A percentile compares a stretch with the other conserved stretches of the same genome.
Conservation (phyloP, 2,888 invertebrate genomes). For the Digitonthophagus gazella region DNA sequence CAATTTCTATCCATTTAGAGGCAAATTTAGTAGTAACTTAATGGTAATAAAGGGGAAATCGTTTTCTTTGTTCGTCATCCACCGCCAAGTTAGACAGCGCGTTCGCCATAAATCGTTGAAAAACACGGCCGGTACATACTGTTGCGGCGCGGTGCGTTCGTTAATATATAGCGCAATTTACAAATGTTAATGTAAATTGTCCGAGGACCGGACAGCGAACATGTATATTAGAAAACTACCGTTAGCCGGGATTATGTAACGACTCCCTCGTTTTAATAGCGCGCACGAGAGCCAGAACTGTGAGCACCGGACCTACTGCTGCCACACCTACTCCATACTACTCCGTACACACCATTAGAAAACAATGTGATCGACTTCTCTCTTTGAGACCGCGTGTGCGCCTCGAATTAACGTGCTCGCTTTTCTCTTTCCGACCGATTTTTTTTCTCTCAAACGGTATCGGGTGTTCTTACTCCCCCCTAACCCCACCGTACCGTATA, state of each 20-base stretch:
- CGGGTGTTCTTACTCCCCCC: background rate
- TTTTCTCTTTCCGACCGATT: background rate
- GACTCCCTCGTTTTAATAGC: constrained; percentile 13
- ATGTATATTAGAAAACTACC: constrained; percentile 18
- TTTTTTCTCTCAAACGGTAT: background rate
- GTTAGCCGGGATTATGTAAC: constrained; percentile 12
- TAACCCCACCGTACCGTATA: background rate
- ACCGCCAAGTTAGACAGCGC: no score
- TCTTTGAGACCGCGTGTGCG: background rate
- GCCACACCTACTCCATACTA: background rate
- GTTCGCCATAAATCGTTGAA: no score
- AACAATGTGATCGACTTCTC: constrained; percentile 14
- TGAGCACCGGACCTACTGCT: constrained; percentile 1
- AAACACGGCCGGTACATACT: background rate
- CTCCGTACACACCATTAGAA: constrained; percentile 10
- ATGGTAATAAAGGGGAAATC: no score
- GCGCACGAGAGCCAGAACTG: constrained; percentile 2
- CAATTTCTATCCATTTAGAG: no score
- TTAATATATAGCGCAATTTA: background rate
- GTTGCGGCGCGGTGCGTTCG: background rate
- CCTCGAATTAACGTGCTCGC: background rate
- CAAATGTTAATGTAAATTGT: constrained; percentile 14
- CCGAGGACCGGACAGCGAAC: constrained; percentile 16
- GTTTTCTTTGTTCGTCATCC: no score
- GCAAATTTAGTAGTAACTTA: no score